Evolutionary conservation across 2,888 invertebrate genomes (phyloP).

Genomic region (Antitype chi): DNA sequence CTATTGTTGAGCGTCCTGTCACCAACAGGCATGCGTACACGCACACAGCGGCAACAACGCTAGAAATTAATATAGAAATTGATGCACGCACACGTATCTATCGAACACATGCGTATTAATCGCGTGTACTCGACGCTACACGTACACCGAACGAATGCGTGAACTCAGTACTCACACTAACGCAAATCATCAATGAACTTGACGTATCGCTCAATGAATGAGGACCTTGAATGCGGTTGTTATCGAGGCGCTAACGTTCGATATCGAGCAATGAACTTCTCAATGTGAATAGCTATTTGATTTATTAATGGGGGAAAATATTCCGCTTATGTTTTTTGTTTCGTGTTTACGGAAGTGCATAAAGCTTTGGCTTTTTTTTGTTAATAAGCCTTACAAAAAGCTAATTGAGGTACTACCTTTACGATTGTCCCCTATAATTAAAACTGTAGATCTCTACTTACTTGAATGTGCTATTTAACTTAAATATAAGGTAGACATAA

Average conservation of each 20-base stretch:
- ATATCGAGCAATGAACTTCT: conserved; percentile 83
- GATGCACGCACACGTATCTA: conserved; percentile 60
- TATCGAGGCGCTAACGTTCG: conserved; percentile 75
- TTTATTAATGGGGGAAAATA: conserved; percentile 55
- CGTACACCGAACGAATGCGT: conserved; percentile 54
- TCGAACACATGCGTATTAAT: conserved; percentile 59
- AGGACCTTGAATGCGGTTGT: conserved; percentile 85
- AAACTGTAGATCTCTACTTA: neutral
- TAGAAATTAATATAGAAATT: conserved; percentile 68
- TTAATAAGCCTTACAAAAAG: conserved; percentile 9
- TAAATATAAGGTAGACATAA: neutral
- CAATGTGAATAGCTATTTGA: conserved; percentile 55
- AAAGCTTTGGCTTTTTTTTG: conserved; percentile 6
- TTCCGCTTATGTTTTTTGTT: conserved; percentile 32
- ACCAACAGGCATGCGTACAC: conserved; percentile 79
- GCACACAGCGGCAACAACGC: conserved; percentile 68
- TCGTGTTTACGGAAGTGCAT: conserved; percentile 36
- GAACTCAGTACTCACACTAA: conserved; percentile 66
- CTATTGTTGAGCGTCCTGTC: conserved; percentile 89
- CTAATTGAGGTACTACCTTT: neutral
- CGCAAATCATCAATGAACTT: conserved; percentile 84
- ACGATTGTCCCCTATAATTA: neutral
- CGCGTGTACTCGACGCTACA: conserved; percentile 47
- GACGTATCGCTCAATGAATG: conserved; percentile 81
- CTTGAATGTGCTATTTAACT: neutral